Evolutionary conservation across 2,888 invertebrate genomes (phyloP).

Genomic region (Microdon myrmicae): DNA sequence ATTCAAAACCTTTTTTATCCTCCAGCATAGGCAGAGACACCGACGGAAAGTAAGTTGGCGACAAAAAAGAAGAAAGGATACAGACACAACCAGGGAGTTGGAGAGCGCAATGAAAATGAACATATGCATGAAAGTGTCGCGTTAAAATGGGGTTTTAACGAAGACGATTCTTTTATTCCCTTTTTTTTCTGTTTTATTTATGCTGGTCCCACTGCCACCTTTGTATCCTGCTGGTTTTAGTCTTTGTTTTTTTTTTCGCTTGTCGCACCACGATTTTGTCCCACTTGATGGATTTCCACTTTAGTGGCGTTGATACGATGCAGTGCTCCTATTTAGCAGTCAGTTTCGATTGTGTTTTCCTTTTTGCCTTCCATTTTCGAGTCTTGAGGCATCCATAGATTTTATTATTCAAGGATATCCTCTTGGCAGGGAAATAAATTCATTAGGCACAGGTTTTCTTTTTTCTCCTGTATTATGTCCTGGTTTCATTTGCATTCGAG

Average conservation of each 20-base stretch:
- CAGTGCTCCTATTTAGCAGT: constrained; percentile 13
- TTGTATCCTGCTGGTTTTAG: too few species aligned
- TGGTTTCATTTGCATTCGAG: constrained; percentile 30
- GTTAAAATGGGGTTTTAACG: constrained; percentile 52
- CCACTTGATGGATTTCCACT: constrained; percentile 49
- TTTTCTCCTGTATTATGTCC: constrained; percentile 29
- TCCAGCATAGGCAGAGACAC: constrained; percentile 18
- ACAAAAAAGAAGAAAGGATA: constrained; percentile 17
- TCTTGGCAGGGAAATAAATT: constrained; percentile 49
- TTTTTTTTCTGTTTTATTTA: constrained; percentile 17
- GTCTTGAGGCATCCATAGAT: too few species aligned
- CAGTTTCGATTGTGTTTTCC: constrained; percentile 4
- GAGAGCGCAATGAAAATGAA: constrained; percentile 44
- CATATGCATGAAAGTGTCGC: constrained; percentile 53
- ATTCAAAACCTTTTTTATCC: constrained; percentile 52
- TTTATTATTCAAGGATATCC: constrained; percentile 47
- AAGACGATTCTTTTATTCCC: too few species aligned
- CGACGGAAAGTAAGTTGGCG: constrained; percentile 16
- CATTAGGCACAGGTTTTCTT: constrained; percentile 31
- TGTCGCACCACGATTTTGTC: constrained; percentile 39
- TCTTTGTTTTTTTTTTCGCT: constrained; percentile 29
- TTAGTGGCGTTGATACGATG: constrained; percentile 21
- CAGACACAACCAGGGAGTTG: constrained; percentile 5
- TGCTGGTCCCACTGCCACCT: too few species aligned
- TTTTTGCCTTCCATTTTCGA: too few species aligned